Conservation (phyloP, 2,113 vertebrate species). For the Chunga burmeisteri region DNA sequence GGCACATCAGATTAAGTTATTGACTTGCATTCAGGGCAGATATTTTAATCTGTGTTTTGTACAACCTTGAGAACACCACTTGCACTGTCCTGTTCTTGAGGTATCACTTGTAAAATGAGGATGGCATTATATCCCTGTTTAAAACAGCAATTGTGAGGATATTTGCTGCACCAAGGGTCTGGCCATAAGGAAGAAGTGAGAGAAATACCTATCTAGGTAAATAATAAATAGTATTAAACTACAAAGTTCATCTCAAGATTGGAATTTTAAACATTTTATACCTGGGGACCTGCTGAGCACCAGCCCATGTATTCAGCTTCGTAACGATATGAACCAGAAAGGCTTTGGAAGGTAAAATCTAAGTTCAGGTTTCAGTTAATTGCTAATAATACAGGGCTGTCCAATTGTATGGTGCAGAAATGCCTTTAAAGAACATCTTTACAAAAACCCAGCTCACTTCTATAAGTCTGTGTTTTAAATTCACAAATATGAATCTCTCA, state of each 20-base stretch:
- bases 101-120: background rate
- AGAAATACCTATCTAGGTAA: background rate
- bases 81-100: background rate
- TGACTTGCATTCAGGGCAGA: background rate
- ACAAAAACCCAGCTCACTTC: background rate
- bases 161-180: background rate
- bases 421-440: background rate
- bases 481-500: background rate
- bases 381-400: background rate
- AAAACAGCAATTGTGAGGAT: background rate
- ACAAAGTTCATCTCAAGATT: background rate
- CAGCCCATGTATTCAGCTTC: background rate
- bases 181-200: background rate
- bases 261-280: background rate
- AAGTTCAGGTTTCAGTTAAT: background rate
- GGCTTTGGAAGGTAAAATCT: background rate
- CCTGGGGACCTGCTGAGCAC: background rate
- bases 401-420: background rate
- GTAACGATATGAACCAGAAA: background rate
- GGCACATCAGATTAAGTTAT: background rate
- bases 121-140: background rate
- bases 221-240: background rate
- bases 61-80: background rate
- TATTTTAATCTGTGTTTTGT: background rate
- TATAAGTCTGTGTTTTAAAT: background rate